Conservation (phyloP, 2,113 vertebrate genomes). For the Stictonetta naevosa region DNA sequence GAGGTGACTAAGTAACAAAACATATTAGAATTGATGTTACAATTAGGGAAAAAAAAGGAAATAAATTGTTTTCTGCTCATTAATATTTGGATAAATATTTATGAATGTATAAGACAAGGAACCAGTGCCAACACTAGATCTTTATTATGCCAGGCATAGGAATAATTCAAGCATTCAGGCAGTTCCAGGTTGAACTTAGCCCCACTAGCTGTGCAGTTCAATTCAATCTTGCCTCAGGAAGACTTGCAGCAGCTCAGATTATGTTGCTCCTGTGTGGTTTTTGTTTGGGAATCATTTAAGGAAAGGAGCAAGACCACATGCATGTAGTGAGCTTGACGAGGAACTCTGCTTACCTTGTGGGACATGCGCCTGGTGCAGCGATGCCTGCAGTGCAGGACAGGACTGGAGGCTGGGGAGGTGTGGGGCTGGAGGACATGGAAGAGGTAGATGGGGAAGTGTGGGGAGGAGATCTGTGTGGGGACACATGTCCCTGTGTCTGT, state of each 20-base stretch:
- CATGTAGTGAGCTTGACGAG: not conserved
- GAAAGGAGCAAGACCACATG: not conserved
- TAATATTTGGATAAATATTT: constrained; percentile 44
- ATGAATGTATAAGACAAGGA: constrained; percentile 35
- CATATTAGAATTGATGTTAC: constrained; percentile 67
- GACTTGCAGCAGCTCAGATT: not conserved
- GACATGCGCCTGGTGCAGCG: rapidly evolving
- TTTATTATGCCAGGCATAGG: constrained; percentile 49
- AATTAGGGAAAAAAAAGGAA: constrained; percentile 58
- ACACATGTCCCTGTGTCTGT: not conserved
- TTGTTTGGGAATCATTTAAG: not conserved
- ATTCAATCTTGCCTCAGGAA: not conserved
- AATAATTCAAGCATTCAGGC: constrained; percentile 39
- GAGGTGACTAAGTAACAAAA: constrained; percentile 35
- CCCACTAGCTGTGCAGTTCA: not conserved
- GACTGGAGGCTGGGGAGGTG: not conserved
- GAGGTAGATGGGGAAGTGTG: not conserved
- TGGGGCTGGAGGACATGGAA: not conserved
- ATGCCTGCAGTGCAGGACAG: not conserved
- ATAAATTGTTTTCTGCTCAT: constrained; percentile 54
- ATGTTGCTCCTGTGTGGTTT: not conserved
- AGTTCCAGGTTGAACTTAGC: constrained; percentile 10
- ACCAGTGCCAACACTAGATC: constrained; percentile 30
- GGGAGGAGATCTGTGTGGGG: too few relatives aligned
- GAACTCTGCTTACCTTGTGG: not conserved